Base-by-base conservation (phyloP, 2,113 vertebrate genomes). In the Etia nguti region DNA sequence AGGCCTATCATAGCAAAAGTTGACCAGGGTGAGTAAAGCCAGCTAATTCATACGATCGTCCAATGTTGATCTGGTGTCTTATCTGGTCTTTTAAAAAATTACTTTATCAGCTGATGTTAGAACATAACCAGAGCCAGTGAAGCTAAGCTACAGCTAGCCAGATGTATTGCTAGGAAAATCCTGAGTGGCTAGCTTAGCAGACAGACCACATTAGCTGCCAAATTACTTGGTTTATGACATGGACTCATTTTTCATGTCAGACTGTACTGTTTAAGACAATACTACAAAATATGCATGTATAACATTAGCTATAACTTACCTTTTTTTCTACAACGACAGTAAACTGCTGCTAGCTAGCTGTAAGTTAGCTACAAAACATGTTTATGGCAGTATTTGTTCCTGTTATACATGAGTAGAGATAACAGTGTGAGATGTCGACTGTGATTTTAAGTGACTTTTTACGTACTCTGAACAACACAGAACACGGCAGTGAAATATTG, bases 61-160 rank as follows among this genome's bases (percentile, higher is more conserved):
- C 2, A 5, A 22, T 10, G 60, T 38, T 38, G 20, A 65, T 38
- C 60, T 65, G 34, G 34, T n/a, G 20, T 65, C 34, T 0, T 22
- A 22, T n/a, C 60, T 65, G 60, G 10, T 38, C 60, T 65, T n/a
- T n/a, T 22, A n/a, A 1, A 65, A 65, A 65, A 0, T 38, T 12
- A 38, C 60, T 38, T 65, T 38, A 22, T 65, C 10, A 38, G 34
- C 34, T 65, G 59, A 34, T 20, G 59, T 62, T 13, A 38, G 18
- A 65, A 65, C 34, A n/a, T 13, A 38, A 22, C 34, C 60, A 68
- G 31, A 38, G 31, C 60, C 34, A 38, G 34, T 65, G 34, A 38
- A 38, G 60, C 60, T 65, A 65, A 65, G 60, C 31, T 65, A 38
- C 10, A 36, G 60, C 31, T 65, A 65, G 20, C 60, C 13, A 68